Base-by-base conservation (phyloP, 1,140 invertebrate genomes). In the Meteorus sp. region DNA sequence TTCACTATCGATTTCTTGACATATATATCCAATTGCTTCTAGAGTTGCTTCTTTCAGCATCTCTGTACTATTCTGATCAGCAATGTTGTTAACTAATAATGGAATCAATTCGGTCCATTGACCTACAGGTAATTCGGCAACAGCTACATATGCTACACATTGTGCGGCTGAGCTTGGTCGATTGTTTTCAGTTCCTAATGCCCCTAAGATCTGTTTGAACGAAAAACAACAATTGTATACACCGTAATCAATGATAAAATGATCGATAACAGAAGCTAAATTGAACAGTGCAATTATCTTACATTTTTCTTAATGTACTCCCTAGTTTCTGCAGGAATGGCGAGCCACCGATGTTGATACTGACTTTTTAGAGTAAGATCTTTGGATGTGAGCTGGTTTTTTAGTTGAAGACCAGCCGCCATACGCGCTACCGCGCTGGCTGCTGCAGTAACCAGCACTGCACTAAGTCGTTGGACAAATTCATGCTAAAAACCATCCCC, bases 311-410 rank as follows among this genome's bases (percentile, higher is more conserved):
- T 99, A 44, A 99, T 90, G 70, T 92, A 92, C 60, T 82, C 84
- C 71, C 94, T 85, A 9, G 92, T 89, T 56, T 97, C 94, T 68
- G 88, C 88, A 15, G 92, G 88, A 72, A 99, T 89, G 17, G 85
- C 82, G 9, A 97, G 84, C 97, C 97, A 99, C 72, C 95, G 80
- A 62, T 94, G 88, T 75, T 97, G 93, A 74, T 96, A 95, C 59
- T 91, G 86, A 44, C 81, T 73, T 79, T 92, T 92, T 51, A 95
- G 81, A 27, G 82, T 84, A 23, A 83, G 79, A 81, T 99, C 97
- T 85, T 99, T 99, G 50, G 97, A 97, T 48, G 95, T 97, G 19
- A 99, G 85, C 65, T 94, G 91, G 84, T 99, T 99, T 82, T 99
- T 99, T 8, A 99, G 84, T 78, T 99, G 97, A 43, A 99, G 82